These are phyloP conservation scores for Candoia aspera DNA, from an alignment of 2,113 vertebrate species.

Conservation along the genomic window DNA sequence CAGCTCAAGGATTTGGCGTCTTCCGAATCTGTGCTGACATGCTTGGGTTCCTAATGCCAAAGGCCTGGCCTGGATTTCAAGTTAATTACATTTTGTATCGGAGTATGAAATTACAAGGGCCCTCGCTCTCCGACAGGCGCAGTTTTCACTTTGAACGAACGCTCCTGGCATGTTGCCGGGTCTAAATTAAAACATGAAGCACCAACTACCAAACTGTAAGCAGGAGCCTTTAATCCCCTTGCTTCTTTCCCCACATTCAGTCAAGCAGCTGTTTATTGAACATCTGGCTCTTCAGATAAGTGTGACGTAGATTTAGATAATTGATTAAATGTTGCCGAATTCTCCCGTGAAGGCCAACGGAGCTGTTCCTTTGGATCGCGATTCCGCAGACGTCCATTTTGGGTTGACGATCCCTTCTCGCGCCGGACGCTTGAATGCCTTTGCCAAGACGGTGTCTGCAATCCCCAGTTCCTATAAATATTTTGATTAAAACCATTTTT, in stretches of 20 bases:
- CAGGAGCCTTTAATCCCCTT: too few relatives aligned
- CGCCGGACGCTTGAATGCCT: background rate
- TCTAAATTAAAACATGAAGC: background rate
- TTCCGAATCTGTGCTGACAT: slow-evolving; percentile 25
- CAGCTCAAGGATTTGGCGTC: slow-evolving; percentile 31
- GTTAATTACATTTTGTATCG: slow-evolving; percentile 38
- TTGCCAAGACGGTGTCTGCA: background rate
- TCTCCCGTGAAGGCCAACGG: background rate
- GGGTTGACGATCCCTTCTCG: background rate
- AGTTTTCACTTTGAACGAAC: background rate
- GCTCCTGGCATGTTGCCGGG: background rate
- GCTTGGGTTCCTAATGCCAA: slow-evolving; percentile 26
- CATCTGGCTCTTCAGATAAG: background rate
- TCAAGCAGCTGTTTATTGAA: background rate
- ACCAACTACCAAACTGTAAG: background rate
- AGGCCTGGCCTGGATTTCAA: slow-evolving; percentile 18
- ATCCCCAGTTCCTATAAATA: background rate
- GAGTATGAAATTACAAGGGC: background rate
- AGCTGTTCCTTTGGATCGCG: background rate
- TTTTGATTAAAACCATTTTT: background rate
- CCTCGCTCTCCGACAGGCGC: background rate
- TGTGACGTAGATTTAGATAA: background rate
- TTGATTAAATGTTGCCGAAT: background rate
- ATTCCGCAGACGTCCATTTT: background rate
- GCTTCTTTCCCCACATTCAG: background rate